Evolutionary conservation across 1,140 invertebrate species (phyloP).

Genomic region (Drosophila santomea): DNA sequence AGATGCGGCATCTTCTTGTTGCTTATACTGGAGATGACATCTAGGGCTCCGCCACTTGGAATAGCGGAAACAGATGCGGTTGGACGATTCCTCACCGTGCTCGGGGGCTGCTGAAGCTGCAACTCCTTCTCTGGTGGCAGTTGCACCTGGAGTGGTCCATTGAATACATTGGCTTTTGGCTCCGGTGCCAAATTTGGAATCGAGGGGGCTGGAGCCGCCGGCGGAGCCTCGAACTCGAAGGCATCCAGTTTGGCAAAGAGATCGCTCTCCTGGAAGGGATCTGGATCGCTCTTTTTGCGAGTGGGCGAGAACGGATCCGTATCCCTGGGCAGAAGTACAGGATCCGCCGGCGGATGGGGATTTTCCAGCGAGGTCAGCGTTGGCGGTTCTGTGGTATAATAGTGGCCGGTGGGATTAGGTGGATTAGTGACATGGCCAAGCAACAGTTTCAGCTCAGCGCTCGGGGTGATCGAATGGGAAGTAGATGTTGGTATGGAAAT

Average conservation of each 20-base stretch:
- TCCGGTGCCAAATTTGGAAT: conserved; percentile 11
- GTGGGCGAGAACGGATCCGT: conserved; percentile 84
- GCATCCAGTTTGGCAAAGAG: conserved; percentile 87
- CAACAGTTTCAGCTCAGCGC: conserved; percentile 71
- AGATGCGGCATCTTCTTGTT: conserved; percentile 84
- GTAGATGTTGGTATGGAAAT: conserved; percentile 13
- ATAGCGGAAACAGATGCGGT: conserved; percentile 44
- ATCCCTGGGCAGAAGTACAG: conserved; percentile 78
- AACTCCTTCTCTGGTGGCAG: conserved; percentile 56
- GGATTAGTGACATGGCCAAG: conserved; percentile 64
- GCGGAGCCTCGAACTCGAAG: conserved; percentile 86
- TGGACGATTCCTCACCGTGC: conserved; percentile 57
- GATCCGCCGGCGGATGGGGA: conserved; percentile 49
- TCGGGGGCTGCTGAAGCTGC: conserved; percentile 36
- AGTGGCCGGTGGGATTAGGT: conserved; percentile 76
- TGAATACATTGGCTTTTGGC: conserved; percentile 43
- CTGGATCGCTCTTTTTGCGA: conserved; percentile 86
- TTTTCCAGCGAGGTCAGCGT: conserved; percentile 41
- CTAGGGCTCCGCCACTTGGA: conserved; percentile 47
- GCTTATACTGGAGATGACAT: conserved; percentile 83
- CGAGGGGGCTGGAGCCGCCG: conserved; percentile 9
- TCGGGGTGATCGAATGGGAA: conserved; percentile 36
- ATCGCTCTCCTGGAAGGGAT: conserved; percentile 89
- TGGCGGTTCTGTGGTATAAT: conserved; percentile 74
- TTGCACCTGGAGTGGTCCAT: conserved; percentile 69